Evolutionary conservation across 2,113 vertebrate species (phyloP).

Genomic region (Myotis yumanensis): DNA sequence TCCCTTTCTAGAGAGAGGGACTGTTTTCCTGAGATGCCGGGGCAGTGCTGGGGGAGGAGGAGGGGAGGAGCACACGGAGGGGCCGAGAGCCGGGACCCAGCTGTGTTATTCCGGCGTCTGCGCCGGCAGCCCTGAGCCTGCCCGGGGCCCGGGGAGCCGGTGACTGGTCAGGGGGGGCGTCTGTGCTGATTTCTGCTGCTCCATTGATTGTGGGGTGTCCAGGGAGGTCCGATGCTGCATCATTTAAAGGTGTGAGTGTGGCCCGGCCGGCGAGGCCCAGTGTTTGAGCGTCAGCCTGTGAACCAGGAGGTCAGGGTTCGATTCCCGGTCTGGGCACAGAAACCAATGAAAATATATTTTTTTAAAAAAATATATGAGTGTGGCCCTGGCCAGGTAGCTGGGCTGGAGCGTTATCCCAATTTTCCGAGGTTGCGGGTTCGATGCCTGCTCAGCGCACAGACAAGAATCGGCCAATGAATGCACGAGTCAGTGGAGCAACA

Average conservation of each 20-base stretch:
- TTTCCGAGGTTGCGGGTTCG: no score
- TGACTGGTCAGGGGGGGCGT: fast-evolving
- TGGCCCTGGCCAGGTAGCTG: no score
- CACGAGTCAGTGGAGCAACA: no score
- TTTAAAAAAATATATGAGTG: no score
- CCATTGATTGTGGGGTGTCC: background rate
- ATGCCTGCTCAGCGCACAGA: no score
- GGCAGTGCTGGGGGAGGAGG: background rate
- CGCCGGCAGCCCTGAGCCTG: background rate
- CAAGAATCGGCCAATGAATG: no score
- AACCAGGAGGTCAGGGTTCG: no score
- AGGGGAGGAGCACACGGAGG: no score
- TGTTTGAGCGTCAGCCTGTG: no score
- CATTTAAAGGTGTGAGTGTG: background rate
- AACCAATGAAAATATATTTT: no score
- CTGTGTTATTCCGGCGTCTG: fast-evolving
- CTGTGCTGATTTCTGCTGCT: background rate
- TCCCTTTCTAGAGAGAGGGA: background rate
- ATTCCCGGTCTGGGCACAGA: no score
- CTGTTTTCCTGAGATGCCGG: background rate
- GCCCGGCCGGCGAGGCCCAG: background rate
- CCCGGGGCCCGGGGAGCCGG: fast-evolving
- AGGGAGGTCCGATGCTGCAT: background rate
- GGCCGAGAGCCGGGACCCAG: fast-evolving
- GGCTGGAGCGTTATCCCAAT: no score